Evolutionary conservation across 92 coral and sea anemone genomes (phyloP).

Genomic region (Blastomussa wellsi): DNA sequence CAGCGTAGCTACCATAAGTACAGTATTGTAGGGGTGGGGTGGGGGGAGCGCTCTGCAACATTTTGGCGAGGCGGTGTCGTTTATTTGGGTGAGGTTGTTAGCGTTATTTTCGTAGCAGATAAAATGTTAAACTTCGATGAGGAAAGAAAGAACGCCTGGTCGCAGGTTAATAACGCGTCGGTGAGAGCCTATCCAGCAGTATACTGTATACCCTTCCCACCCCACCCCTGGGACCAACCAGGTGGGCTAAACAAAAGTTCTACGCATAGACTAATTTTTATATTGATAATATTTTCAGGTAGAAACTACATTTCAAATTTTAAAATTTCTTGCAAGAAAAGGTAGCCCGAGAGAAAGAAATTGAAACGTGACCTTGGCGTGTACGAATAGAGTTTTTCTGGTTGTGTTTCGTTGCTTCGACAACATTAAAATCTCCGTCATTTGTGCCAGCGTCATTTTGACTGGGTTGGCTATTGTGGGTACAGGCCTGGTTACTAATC

Average conservation of each 20-base stretch:
- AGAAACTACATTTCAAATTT: slow-evolving; percentile 2
- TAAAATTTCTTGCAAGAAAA: neutral
- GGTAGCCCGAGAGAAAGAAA: slow-evolving; percentile 3
- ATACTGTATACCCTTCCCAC: neutral
- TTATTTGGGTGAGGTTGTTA: neutral
- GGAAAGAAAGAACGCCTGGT: no score
- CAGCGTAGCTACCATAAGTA: neutral
- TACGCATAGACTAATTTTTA: neutral
- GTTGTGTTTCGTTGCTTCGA: slow-evolving; percentile 16
- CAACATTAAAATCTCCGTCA: neutral
- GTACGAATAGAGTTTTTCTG: slow-evolving; percentile 1
- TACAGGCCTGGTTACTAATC: slow-evolving; percentile 10
- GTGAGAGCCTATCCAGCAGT: neutral
- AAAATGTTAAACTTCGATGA: no score
- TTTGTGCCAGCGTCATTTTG: slow-evolving; percentile 6
- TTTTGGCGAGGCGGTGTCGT: neutral
- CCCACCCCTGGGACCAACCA: neutral
- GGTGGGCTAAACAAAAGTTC: neutral
- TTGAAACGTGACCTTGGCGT: slow-evolving; percentile 3
- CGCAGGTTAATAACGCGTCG: no score
- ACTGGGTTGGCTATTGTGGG: neutral
- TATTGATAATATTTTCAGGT: neutral
- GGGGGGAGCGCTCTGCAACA: neutral
- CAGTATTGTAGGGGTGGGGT: neutral
- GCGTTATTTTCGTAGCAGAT: neutral